Evolutionary conservation across 2,113 vertebrate genomes (phyloP).

Genomic region (Aspidoscelis tigris): DNA sequence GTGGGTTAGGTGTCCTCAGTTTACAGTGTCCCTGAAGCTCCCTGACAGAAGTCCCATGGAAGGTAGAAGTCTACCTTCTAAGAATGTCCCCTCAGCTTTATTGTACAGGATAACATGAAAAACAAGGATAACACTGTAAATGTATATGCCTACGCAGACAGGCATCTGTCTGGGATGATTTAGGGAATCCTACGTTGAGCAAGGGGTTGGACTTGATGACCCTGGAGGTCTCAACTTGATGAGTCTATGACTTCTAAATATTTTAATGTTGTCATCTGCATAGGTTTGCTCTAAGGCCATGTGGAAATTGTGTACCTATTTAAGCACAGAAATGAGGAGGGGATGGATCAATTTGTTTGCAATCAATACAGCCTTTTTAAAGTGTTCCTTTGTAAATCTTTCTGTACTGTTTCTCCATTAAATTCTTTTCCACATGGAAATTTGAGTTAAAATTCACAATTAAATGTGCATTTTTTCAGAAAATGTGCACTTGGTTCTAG

Average conservation of each 20-base stretch:
- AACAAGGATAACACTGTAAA: not conserved
- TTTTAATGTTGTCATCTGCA: too few species aligned
- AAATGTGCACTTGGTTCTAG: not conserved
- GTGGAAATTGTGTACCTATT: not conserved
- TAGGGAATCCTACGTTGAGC: too few species aligned
- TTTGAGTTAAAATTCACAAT: not conserved
- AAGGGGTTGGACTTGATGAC: too few species aligned
- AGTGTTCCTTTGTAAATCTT: not conserved
- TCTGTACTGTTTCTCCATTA: not conserved
- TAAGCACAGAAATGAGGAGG: not conserved
- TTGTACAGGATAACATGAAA: not conserved
- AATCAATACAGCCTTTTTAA: not conserved
- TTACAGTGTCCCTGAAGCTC: not conserved
- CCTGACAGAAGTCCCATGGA: not conserved
- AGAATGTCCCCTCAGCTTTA: not conserved
- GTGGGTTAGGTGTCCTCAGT: not conserved
- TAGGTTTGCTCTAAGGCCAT: not conserved
- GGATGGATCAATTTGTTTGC: not conserved
- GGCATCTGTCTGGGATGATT: not conserved
- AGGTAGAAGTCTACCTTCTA: not conserved
- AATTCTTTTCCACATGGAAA: not conserved
- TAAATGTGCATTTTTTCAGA: not conserved
- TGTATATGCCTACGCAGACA: not conserved
- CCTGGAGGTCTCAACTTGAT: too few species aligned
- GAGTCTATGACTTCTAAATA: not conserved